These are phyloP conservation scores for Pholis gunnellus DNA, from an alignment of 2,113 vertebrate genomes.

Conservation along the genomic window DNA sequence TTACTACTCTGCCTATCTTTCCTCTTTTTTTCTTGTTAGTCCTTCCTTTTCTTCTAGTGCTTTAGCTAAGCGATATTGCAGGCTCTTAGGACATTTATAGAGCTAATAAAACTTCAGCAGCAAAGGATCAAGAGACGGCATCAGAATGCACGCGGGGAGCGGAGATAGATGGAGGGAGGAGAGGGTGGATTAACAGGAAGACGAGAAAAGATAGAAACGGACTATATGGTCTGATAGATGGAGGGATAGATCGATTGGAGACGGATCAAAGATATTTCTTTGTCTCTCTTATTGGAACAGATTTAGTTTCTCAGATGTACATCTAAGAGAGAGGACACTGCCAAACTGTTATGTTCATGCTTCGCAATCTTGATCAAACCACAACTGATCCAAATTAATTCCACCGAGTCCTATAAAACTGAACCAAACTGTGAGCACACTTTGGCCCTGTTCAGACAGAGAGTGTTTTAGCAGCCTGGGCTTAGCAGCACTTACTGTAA, in stretches of 20 bases:
- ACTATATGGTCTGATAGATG: conserved; percentile 14
- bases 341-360: neutral
- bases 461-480: neutral
- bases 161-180: conserved; percentile 49
- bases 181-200: conserved; percentile 44
- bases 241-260: conserved; percentile 15
- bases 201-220: conserved; percentile 37
- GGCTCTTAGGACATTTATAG: conserved; percentile 83
- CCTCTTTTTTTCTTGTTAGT: conserved; percentile 25
- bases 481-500: neutral
- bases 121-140: conserved; percentile 70
- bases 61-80: conserved; percentile 68
- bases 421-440: neutral
- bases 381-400: conserved; percentile 5
- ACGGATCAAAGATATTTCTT: neutral
- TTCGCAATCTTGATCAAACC: conserved; percentile 1
- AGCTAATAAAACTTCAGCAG: conserved; percentile 80
- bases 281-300: neutral
- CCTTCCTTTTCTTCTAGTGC: conserved; percentile 52
- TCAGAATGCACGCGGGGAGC: conserved; percentile 45
- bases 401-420: conserved; percentile 6
- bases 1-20: conserved; percentile 40
- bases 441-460: neutral
- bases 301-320: neutral
- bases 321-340: neutral